phyloP scores from a whole-genome alignment of 2,888 invertebrate genomes.

The Hyles lineata region DNA sequence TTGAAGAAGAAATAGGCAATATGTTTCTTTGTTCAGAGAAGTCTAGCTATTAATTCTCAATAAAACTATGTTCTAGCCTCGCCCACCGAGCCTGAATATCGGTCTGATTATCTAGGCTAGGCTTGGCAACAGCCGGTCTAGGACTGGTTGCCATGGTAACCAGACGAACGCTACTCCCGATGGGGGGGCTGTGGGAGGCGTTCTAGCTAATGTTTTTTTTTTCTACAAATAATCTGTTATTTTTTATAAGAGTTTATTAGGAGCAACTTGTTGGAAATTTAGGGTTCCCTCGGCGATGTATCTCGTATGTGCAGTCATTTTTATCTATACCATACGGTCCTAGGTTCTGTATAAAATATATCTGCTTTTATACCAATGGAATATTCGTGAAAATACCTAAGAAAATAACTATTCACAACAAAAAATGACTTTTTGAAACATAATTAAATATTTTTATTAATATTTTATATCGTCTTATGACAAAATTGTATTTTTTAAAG shows the following conservation, averaged over 20 bases:
- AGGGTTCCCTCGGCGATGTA: background rate
- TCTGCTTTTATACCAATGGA: background rate
- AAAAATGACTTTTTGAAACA: too few relatives aligned
- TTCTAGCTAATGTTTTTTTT: constrained; percentile 21
- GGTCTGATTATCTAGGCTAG: constrained; percentile 31
- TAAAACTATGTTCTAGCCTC: constrained; percentile 8
- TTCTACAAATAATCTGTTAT: constrained; percentile 13
- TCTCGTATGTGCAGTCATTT: background rate
- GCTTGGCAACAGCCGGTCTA: constrained; percentile 31
- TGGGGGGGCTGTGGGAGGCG: constrained; percentile 31
- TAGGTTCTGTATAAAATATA: background rate
- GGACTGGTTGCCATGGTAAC: constrained; percentile 49
- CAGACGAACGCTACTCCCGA: constrained; percentile 33
- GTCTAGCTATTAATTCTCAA: constrained; percentile 9
- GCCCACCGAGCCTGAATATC: constrained; percentile 29
- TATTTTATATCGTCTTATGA: too few relatives aligned
- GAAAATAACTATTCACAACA: too few relatives aligned
- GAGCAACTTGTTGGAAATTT: constrained; percentile 19
- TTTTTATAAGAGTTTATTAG: constrained; percentile 25
- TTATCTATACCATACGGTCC: background rate
- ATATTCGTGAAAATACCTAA: background rate
- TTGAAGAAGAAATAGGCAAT: background rate
- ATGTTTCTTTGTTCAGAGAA: constrained; percentile 17
- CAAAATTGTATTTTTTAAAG: too few relatives aligned
- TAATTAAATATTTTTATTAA: too few relatives aligned